A percentile compares a stretch with the other conserved stretches of the same genome.
These are phyloP conservation scores for Schlechtendalia chinensis DNA, from an alignment of 1,140 invertebrate genomes.

Conservation along the genomic window DNA sequence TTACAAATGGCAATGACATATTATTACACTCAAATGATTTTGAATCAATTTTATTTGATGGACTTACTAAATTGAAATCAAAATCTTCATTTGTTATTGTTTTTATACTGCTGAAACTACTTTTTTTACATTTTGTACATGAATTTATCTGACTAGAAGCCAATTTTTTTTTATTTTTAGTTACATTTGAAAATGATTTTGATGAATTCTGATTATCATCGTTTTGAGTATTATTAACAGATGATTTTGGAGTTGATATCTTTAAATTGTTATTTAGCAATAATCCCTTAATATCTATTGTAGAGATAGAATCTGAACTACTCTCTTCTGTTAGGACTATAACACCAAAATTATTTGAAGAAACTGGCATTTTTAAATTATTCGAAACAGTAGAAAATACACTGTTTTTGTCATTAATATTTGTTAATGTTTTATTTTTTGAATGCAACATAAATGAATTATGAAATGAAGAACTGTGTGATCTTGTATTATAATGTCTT, in stretches of 20 bases:
- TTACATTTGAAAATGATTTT: not conserved
- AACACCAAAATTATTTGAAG: not conserved
- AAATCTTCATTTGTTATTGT: constrained; percentile 3
- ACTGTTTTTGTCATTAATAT: not conserved
- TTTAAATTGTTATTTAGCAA: not conserved
- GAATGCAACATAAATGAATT: not conserved
- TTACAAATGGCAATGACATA: not conserved
- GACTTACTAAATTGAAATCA: not conserved
- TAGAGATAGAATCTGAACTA: not conserved
- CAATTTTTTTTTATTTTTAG: not conserved
- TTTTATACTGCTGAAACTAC: not conserved
- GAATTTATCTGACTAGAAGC: not conserved
- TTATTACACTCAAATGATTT: not conserved
- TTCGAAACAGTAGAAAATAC: not conserved
- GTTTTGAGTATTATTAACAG: not conserved
- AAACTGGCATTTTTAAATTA: not conserved
- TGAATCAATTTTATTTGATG: not conserved
- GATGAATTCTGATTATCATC: not conserved
- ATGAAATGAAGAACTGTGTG: not conserved
- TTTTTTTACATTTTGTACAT: not conserved
- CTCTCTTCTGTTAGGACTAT: constrained; percentile 7
- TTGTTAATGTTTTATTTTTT: not conserved
- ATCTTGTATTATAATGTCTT: not conserved
- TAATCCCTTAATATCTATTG: not conserved
- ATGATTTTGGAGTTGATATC: not conserved